Conservation (phyloP, 2,888 invertebrate species). For the Sussaba pulchella region DNA sequence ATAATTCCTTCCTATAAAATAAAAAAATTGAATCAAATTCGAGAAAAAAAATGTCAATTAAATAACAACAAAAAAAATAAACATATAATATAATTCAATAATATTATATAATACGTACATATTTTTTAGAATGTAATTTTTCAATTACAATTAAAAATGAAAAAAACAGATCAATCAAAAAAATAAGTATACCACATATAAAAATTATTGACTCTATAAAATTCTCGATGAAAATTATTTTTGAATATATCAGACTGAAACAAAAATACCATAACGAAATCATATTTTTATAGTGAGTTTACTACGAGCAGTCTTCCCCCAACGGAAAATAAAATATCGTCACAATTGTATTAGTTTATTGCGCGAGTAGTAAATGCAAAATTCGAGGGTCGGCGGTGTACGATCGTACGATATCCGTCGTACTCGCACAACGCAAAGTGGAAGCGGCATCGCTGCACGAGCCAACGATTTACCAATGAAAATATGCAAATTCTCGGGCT, state of each 20-base stretch:
- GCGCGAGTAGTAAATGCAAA: conserved; percentile 42
- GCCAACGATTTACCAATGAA: conserved; percentile 67
- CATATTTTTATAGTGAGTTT: background rate
- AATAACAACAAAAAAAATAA: no score
- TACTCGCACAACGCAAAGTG: conserved; percentile 25
- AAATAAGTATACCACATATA: no score
- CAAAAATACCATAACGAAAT: background rate
- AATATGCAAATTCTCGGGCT: conserved; percentile 79
- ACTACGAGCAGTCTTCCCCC: background rate
- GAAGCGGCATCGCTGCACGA: conserved; percentile 66
- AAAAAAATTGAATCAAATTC: no score
- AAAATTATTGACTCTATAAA: no score
- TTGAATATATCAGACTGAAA: background rate
- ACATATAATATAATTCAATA: no score
- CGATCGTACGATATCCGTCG: conserved; percentile 39
- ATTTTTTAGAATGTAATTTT: no score
- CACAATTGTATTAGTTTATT: conserved; percentile 45
- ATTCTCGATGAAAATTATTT: background rate
- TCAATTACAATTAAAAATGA: no score
- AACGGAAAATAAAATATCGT: conserved; percentile 9
- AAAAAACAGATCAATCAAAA: no score
- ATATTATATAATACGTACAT: no score
- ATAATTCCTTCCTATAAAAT: no score
- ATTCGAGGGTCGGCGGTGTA: conserved; percentile 22
- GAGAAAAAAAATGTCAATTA: no score